A percentile compares a stretch with the other conserved stretches of the same genome.
Conservation (phyloP, 2,113 vertebrate species). For the Melanerpes formicivorus region DNA sequence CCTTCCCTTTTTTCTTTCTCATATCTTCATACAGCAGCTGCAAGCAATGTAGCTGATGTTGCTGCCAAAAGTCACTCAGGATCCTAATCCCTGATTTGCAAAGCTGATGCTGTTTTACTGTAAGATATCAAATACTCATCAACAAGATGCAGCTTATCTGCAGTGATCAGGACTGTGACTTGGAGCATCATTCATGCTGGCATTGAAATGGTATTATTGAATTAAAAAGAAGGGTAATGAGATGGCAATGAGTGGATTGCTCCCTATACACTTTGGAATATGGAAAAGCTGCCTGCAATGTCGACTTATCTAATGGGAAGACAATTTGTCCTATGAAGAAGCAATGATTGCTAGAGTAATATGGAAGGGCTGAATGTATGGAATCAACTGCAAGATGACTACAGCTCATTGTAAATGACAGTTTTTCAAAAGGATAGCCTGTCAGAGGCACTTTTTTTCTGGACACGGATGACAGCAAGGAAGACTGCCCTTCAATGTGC, state of each 20-base stretch:
- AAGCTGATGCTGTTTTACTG: neutral
- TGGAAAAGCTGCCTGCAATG: neutral
- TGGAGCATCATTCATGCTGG: neutral
- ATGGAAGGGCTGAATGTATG: neutral
- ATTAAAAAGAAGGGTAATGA: neutral
- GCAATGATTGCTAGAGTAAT: neutral
- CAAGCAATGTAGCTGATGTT: neutral
- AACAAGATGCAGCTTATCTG: neutral
- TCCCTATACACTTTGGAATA: neutral
- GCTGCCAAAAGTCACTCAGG: neutral
- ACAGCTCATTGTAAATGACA: neutral
- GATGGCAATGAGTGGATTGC: neutral
- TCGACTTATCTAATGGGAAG: neutral
- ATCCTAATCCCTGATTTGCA: neutral
- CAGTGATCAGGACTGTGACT: neutral
- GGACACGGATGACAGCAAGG: neutral
- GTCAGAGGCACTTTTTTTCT: neutral
- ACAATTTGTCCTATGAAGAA: neutral
- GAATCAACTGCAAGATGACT: neutral
- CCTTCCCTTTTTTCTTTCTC: neutral
- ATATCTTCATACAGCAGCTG: neutral
- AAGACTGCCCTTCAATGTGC: neutral
- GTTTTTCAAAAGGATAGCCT: neutral
- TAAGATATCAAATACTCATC: neutral
- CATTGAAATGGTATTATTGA: neutral